Evolutionary conservation across 2,113 vertebrate genomes (phyloP).

Genomic region (Oreocharis arfaki): DNA sequence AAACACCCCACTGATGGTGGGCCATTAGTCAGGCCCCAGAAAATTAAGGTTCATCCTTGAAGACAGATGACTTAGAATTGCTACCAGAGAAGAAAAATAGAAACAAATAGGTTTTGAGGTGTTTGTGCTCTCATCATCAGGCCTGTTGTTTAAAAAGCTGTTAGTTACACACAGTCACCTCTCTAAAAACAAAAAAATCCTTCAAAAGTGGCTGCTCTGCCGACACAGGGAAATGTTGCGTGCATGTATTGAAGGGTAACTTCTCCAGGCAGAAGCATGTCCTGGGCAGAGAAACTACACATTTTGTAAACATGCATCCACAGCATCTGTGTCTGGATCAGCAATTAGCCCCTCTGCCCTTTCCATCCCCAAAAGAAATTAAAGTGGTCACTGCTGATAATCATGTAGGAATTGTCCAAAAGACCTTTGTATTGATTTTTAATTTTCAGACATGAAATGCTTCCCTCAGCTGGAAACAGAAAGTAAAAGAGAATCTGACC

Average conservation of each 20-base stretch:
- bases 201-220: neutral
- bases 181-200: neutral
- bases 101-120: neutral
- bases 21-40: neutral
- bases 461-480: neutral
- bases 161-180: neutral
- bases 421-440: neutral
- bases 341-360: neutral
- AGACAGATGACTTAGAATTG: neutral
- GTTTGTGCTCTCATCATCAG: neutral
- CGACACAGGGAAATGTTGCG: accelerated
- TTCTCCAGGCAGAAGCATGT: neutral
- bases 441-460: neutral
- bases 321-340: neutral
- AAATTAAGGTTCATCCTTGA: neutral
- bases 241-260: accelerated
- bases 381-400: neutral
- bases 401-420: neutral
- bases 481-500: neutral
- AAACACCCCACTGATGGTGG: neutral
- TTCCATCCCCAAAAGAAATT: neutral
- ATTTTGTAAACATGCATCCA: neutral
- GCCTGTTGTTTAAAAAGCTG: neutral
- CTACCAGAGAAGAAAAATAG: neutral
- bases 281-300: neutral